These are phyloP conservation scores for Tetramorium parvispinum DNA, from an alignment of 1,140 invertebrate genomes.

Conservation along the genomic window DNA sequence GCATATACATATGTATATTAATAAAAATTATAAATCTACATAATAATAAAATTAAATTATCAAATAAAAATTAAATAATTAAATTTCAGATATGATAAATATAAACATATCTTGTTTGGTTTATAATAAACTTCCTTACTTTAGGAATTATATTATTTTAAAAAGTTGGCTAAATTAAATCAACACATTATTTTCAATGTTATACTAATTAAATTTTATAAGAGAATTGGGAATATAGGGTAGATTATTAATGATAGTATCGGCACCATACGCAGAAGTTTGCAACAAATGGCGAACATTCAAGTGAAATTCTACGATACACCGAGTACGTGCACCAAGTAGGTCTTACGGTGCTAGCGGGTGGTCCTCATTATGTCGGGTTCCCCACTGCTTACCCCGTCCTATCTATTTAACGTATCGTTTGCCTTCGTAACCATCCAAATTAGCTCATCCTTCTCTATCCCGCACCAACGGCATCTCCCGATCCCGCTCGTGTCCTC, in stretches of 20 bases:
- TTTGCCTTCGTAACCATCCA: conserved; percentile 86
- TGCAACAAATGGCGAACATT: not conserved
- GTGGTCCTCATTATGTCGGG: conserved; percentile 85
- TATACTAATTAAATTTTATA: not conserved
- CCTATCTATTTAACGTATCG: conserved; percentile 86
- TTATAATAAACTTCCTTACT: not conserved
- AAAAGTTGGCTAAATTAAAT: not conserved
- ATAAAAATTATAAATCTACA: not conserved
- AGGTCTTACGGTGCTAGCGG: conserved; percentile 80
- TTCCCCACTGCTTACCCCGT: conserved; percentile 78
- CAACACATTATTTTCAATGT: not conserved
- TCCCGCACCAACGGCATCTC: conserved; percentile 49
- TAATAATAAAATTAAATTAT: not conserved
- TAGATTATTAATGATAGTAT: not conserved
- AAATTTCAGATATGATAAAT: too few species aligned
- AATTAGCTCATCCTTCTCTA: conserved; percentile 83
- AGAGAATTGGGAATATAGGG: not conserved
- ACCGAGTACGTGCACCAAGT: conserved; percentile 77
- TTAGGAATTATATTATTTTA: not conserved
- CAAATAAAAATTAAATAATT: not conserved
- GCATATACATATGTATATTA: not conserved
- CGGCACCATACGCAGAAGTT: not conserved
- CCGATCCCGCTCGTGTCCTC: conserved; percentile 71
- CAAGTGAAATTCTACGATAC: conserved; percentile 71
- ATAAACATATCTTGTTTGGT: not conserved